These are phyloP conservation scores for Brachirus orientalis DNA, from an alignment of 2,113 vertebrate genomes.

Conservation along the genomic window DNA sequence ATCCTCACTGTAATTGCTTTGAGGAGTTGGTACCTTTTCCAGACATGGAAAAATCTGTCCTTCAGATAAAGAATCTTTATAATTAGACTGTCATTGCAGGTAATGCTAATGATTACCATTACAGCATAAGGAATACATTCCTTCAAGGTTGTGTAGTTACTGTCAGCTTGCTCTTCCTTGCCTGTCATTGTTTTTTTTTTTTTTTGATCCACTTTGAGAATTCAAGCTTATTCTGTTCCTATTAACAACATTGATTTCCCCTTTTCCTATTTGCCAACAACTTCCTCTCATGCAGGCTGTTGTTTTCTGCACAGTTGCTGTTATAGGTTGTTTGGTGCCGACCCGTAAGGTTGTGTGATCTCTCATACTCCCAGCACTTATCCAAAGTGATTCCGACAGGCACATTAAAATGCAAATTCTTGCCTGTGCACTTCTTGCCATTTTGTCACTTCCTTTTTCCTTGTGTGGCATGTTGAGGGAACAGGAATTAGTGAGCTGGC, in stretches of 20 bases:
- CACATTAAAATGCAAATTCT: slow-evolving; percentile 94
- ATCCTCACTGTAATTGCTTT: slow-evolving; percentile 21
- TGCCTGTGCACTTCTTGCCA: slow-evolving; percentile 81
- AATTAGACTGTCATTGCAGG: slow-evolving; percentile 63
- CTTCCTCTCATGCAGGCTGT: slow-evolving; percentile 56
- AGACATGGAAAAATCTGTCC: slow-evolving; percentile 52
- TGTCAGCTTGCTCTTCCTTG: neutral
- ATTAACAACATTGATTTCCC: slow-evolving; percentile 13
- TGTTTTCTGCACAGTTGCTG: slow-evolving; percentile 61
- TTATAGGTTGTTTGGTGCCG: slow-evolving; percentile 69
- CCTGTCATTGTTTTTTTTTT: slow-evolving; percentile 1
- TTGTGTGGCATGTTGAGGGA: slow-evolving; percentile 85
- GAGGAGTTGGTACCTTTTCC: slow-evolving; percentile 47
- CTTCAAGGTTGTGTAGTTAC: slow-evolving; percentile 46
- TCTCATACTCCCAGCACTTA: slow-evolving; percentile 57
- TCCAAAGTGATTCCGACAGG: slow-evolving; percentile 82
- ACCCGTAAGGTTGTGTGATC: slow-evolving; percentile 66
- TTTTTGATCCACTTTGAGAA: neutral
- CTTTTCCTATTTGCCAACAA: slow-evolving; percentile 36
- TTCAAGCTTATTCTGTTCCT: slow-evolving; percentile 29
- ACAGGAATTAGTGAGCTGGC: slow-evolving; percentile 89
- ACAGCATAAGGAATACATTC: slow-evolving; percentile 19
- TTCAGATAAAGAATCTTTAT: slow-evolving; percentile 56
- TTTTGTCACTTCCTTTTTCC: slow-evolving; percentile 89
- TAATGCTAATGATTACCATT: slow-evolving; percentile 51